Base-by-base conservation (phyloP, 2,888 invertebrate species). In the Pteria penguin region DNA sequence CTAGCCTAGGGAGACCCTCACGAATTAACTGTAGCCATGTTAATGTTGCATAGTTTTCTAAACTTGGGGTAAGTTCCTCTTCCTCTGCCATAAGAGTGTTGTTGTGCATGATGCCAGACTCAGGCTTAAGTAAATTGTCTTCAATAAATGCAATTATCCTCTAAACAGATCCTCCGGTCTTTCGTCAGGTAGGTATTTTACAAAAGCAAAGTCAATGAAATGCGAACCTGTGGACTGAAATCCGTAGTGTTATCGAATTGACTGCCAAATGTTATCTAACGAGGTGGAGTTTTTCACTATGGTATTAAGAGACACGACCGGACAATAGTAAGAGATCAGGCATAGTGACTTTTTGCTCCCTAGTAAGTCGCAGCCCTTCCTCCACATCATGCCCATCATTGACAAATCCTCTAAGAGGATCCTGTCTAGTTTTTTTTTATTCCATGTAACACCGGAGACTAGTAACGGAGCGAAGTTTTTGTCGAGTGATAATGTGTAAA, bases 171-270 rank as follows among this genome's bases (percentile, higher is more conserved):
- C 80, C 27, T 82, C 82, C 2, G 81, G 79, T 5, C 79, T 24
- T 66, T 83, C 76, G 3, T 55, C 72, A 5, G 79, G 74, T 57
- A 82, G 67, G 11, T 72, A 63, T 5, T 72, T 22, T 29, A 83
- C 78, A 14, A 22, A 22, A 2, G 72, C 58, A 63, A 77, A 77
- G 26, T 83, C 73, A 2, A 81, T 26, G 55, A 82, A 82, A 52
- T 83, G 75, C 2, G 55, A 63, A 4, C 78, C 82, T 2, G 78
- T 76, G 4, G 75, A 66, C 45, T 83, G 84, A 31, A 84, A 81
- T 2, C 80, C 77, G 58, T 62, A 80, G 65, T 80, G 80, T 22
- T 68, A 45, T 0, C 79, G n/a, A 26, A 82, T 73, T 0, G 72
- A 26, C 36, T 81, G 78, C 79, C 82, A 81, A 2, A 82, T 80